A percentile compares a stretch with the other conserved stretches of the same genome.
These are phyloP conservation scores for Synergus laeviventris DNA, from an alignment of 2,888 invertebrate genomes.

Conservation along the genomic window DNA sequence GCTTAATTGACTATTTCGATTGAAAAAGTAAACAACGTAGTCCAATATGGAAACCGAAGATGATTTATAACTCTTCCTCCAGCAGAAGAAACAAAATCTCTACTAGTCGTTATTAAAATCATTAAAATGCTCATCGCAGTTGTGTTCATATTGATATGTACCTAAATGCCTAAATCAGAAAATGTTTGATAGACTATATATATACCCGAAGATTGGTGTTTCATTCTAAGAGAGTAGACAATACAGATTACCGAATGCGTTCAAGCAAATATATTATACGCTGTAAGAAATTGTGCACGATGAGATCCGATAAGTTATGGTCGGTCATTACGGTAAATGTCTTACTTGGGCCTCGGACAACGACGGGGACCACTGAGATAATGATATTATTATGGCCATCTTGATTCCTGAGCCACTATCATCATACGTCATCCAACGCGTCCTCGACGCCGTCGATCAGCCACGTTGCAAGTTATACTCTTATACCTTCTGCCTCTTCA, in stretches of 20 bases:
- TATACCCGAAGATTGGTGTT: too few species aligned
- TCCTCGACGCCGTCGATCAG: slow-evolving; percentile 64
- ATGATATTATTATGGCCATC: slow-evolving; percentile 75
- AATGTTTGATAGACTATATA: too few species aligned
- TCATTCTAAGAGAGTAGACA: neutral
- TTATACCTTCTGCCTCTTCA: slow-evolving; percentile 45
- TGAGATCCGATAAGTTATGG: slow-evolving; percentile 67
- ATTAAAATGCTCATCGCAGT: too few species aligned
- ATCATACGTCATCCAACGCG: slow-evolving; percentile 73
- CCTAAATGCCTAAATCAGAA: too few species aligned
- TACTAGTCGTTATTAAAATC: too few species aligned
- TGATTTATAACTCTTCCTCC: too few species aligned
- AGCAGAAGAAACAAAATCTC: too few species aligned
- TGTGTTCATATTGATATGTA: too few species aligned
- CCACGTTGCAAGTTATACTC: slow-evolving; percentile 50
- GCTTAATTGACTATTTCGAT: too few species aligned
- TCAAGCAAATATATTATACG: neutral
- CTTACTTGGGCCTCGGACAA: slow-evolving; percentile 67
- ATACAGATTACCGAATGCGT: slow-evolving; percentile 6
- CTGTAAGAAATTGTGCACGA: slow-evolving; percentile 53
- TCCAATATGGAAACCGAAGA: too few species aligned
- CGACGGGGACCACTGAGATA: slow-evolving; percentile 72
- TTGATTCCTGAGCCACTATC: slow-evolving; percentile 72
- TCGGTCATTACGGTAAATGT: slow-evolving; percentile 72
- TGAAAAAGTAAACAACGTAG: neutral